Evolutionary conservation across 2,113 vertebrate species (phyloP).

Genomic region (Propithecus coquereli): DNA sequence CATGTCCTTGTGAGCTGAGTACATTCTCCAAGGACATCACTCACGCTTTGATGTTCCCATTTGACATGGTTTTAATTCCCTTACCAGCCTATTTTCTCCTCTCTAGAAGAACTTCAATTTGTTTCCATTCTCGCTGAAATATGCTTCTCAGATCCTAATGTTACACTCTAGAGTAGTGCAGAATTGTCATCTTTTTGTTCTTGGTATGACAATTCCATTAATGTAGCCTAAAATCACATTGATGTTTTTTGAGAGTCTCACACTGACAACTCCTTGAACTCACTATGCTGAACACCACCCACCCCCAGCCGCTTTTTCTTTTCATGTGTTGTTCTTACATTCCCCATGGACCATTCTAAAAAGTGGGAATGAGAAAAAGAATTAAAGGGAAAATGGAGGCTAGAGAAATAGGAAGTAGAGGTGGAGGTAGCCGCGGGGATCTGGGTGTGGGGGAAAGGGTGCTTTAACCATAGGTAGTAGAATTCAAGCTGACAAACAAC

Average conservation of each 20-base stretch:
- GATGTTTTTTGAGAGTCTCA: background rate
- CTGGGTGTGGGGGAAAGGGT: background rate
- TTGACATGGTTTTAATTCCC: background rate
- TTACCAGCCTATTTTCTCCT: background rate
- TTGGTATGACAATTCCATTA: background rate
- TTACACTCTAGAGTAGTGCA: background rate
- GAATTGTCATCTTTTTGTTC: background rate
- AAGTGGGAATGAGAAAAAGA: background rate
- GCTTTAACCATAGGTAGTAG: background rate
- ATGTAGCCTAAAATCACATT: background rate
- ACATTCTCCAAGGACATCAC: background rate
- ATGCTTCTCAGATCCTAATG: background rate
- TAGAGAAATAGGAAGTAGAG: background rate
- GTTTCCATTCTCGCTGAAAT: background rate
- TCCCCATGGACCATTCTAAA: background rate
- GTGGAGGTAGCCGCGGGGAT: background rate
- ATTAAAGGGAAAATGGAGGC: background rate
- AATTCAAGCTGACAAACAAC: background rate
- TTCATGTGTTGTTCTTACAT: background rate
- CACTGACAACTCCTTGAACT: background rate
- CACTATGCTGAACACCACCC: background rate
- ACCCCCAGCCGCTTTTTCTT: background rate
- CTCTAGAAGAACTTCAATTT: background rate
- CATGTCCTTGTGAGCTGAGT: background rate
- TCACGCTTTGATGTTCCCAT: background rate